A percentile compares a stretch with the other conserved stretches of the same genome.
Evolutionary conservation across 2,797 vertebrate species (phyloP).

Genomic region (Gymnodraco acuticeps): DNA sequence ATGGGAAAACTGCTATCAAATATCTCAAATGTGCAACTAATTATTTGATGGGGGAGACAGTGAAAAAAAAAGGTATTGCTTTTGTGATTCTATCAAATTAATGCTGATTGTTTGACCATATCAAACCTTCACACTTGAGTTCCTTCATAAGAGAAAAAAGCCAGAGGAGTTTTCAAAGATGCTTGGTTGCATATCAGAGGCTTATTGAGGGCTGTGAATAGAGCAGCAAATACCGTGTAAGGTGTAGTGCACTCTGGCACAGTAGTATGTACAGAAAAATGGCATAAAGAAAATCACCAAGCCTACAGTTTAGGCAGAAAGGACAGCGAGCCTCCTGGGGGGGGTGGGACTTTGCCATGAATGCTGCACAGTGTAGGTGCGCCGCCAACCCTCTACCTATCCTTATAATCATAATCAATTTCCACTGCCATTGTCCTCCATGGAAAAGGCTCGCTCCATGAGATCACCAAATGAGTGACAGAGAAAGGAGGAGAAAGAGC

Average conservation of each 20-base stretch:
- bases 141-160: slow-evolving; percentile 59
- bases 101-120: slow-evolving; percentile 74
- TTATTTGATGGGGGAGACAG: slow-evolving; percentile 64
- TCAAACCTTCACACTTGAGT: slow-evolving; percentile 76
- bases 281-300: slow-evolving; percentile 42
- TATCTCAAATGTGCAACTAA: slow-evolving; percentile 80
- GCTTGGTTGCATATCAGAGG: slow-evolving; percentile 27
- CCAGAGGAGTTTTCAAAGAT: slow-evolving; percentile 59
- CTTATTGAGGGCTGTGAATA: slow-evolving; percentile 46
- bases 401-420: slow-evolving; percentile 83
- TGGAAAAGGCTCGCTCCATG: slow-evolving; percentile 74
- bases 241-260: slow-evolving; percentile 14
- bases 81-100: slow-evolving; percentile 75
- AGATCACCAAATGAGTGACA: slow-evolving; percentile 74
- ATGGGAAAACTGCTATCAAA: slow-evolving; percentile 78
- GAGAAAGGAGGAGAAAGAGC: slow-evolving; percentile 54
- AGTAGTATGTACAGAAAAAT: slow-evolving; percentile 22
- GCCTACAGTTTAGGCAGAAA: slow-evolving; percentile 58
- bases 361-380: slow-evolving; percentile 59
- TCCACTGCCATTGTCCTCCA: slow-evolving; percentile 80
- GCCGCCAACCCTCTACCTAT: slow-evolving; percentile 66
- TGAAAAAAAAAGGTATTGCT: slow-evolving; percentile 53
- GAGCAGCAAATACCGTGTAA: slow-evolving; percentile 29
- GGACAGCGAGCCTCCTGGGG: slow-evolving; percentile 49
- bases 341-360: slow-evolving; percentile 54